Evolutionary conservation across 2,888 invertebrate genomes (phyloP).

Genomic region (Cecidostiba fungosa): DNA sequence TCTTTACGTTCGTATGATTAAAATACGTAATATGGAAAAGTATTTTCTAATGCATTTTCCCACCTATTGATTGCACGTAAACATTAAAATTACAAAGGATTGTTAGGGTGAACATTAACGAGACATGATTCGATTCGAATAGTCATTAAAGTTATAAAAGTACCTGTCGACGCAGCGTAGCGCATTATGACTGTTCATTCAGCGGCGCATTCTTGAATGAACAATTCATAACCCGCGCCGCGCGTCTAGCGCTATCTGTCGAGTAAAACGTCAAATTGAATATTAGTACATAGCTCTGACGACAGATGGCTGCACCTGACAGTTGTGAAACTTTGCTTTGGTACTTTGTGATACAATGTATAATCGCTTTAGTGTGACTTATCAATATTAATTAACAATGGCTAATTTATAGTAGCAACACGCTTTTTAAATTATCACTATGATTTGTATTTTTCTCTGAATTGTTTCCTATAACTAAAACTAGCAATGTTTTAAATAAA

Average conservation of each 20-base stretch:
- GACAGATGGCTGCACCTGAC: conserved; percentile 50
- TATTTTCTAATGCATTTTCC: no score
- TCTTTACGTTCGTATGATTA: no score
- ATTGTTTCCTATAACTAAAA: no score
- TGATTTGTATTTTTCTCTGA: no score
- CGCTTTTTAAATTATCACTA: background rate
- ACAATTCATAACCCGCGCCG: conserved; percentile 9
- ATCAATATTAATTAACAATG: background rate
- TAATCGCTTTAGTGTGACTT: background rate
- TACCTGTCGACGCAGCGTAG: background rate
- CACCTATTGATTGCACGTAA: background rate
- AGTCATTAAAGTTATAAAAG: conserved; percentile 42
- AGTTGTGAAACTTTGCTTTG: background rate
- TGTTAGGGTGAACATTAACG: background rate
- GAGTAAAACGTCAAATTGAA: conserved; percentile 4
- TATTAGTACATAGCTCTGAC: background rate
- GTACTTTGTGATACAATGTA: background rate
- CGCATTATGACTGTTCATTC: conserved; percentile 1
- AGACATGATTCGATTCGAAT: conserved; percentile 18
- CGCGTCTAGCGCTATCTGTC: conserved; percentile 64
- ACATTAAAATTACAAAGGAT: background rate
- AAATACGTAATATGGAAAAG: no score
- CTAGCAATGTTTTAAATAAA: no score
- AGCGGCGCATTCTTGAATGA: conserved; percentile 31
- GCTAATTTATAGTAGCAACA: no score